phyloP scores from a whole-genome alignment of 2,113 vertebrate genomes.

The Aptenodytes forsteri region DNA sequence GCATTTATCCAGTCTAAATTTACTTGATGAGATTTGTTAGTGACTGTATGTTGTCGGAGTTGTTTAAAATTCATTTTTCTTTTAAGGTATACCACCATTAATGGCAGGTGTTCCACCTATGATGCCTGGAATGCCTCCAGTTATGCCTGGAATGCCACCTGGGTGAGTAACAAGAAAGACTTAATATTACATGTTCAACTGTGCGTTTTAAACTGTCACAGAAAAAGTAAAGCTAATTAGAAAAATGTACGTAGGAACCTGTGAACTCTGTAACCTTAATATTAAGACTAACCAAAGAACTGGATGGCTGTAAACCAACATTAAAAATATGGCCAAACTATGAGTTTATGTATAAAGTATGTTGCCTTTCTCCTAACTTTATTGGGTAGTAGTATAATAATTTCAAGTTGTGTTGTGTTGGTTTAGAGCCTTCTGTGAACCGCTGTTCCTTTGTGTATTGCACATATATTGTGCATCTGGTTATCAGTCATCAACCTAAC shows the following conservation, averaged over 20 bases:
- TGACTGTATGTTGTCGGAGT: not conserved
- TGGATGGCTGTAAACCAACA: conserved; percentile 52
- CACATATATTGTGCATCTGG: not conserved
- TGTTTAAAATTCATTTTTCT: not conserved
- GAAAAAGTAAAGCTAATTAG: not conserved
- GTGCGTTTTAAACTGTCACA: not conserved
- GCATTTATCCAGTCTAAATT: not conserved
- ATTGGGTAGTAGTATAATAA: not conserved
- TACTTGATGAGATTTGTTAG: not conserved
- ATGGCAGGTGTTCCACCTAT: conserved; percentile 94
- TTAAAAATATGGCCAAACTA: not conserved
- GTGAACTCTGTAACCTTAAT: not conserved
- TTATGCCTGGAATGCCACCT: conserved; percentile 89
- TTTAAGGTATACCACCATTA: conserved; percentile 91
- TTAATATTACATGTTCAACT: not conserved
- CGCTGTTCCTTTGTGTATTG: not conserved
- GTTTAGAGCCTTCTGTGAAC: conserved; percentile 49
- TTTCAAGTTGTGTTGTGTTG: not conserved
- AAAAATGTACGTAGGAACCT: not conserved
- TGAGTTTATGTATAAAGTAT: not conserved
- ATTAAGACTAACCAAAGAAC: not conserved
- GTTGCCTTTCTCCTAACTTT: not conserved
- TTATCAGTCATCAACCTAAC: not conserved
- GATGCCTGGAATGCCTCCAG: conserved; percentile 90
- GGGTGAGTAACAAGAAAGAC: conserved; percentile 77